Percentiles rank a stretch among this genome's conserved stretches.
These are phyloP conservation scores for Danio kyathit DNA, from an alignment of 2,797 vertebrate species.

Conservation along the genomic window DNA sequence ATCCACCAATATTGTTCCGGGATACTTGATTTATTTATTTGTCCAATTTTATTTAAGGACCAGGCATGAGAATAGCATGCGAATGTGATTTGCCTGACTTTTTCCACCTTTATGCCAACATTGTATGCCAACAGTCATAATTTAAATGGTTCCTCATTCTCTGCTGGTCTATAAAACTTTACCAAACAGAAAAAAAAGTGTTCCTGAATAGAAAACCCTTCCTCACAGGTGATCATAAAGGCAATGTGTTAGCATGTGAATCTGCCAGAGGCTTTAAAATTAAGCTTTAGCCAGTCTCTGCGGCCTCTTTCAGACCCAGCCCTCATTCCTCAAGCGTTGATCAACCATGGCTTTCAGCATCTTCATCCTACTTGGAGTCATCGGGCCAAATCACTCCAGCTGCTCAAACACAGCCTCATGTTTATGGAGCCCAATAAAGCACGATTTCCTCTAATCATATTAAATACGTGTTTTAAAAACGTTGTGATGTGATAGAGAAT, in stretches of 20 bases:
- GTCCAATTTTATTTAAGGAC: constrained; percentile 1
- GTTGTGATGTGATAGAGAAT: constrained; percentile 55
- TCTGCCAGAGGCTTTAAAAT: constrained; percentile 44
- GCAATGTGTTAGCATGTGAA: constrained; percentile 44
- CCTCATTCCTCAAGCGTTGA: constrained; percentile 43
- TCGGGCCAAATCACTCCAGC: constrained; percentile 32
- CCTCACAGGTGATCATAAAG: constrained; percentile 49
- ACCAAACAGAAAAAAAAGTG: constrained; percentile 21
- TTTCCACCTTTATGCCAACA: constrained; percentile 10
- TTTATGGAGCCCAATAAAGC: constrained; percentile 55
- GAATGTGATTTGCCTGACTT: constrained; percentile 21
- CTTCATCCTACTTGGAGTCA: constrained; percentile 25
- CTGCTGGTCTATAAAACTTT: constrained; percentile 27
- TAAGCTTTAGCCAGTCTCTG: constrained; percentile 43
- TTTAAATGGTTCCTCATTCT: constrained; percentile 30
- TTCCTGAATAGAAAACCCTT: constrained; percentile 27
- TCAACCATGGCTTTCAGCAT: constrained; percentile 41
- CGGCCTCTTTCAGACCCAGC: constrained; percentile 24
- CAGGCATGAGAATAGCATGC: not conserved
- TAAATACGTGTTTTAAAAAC: constrained; percentile 57
- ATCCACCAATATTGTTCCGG: not conserved
- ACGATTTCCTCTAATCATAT: constrained; percentile 58
- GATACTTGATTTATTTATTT: constrained; percentile 1
- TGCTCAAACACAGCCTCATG: constrained; percentile 48
- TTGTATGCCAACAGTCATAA: constrained; percentile 13